Percentiles rank a stretch among this genome's conserved stretches.
These are phyloP conservation scores for Lissocephala sabroskyi DNA, from an alignment of 2,888 invertebrate genomes.

Conservation along the genomic window DNA sequence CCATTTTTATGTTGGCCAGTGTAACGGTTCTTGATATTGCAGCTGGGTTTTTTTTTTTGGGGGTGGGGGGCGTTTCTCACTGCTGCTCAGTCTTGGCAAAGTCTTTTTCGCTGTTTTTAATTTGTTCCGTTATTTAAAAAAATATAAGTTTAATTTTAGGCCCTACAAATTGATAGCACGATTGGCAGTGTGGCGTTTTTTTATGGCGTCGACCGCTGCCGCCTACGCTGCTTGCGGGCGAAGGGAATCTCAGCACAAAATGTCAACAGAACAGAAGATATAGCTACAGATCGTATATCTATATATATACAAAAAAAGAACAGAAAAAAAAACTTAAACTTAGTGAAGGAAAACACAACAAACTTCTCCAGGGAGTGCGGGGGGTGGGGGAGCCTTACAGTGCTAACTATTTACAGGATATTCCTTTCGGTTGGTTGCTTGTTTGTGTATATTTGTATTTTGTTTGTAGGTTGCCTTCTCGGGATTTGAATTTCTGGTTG, in stretches of 20 bases:
- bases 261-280: slow-evolving; percentile 28
- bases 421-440: slow-evolving; percentile 15
- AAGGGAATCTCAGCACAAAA: slow-evolving; percentile 38
- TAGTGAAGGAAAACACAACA: too few species aligned
- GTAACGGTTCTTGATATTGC: slow-evolving; percentile 14
- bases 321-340: too few species aligned
- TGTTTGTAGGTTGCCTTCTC: too few species aligned
- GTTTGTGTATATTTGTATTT: slow-evolving; percentile 3
- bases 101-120: slow-evolving; percentile 43
- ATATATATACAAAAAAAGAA: slow-evolving; percentile 12
- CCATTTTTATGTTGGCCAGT: slow-evolving; percentile 16
- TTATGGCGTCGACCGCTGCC: slow-evolving; percentile 40
- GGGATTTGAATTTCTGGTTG: slow-evolving; percentile 35
- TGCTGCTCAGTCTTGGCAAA: slow-evolving; percentile 58
- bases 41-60: slow-evolving; percentile 19
- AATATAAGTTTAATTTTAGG: slow-evolving; percentile 32
- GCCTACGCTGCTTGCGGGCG: slow-evolving; percentile 18
- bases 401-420: not conserved
- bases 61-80: too few species aligned
- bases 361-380: too few species aligned
- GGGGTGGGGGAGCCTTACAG: too few species aligned
- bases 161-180: slow-evolving; percentile 35
- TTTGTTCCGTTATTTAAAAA: slow-evolving; percentile 29
- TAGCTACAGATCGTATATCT: too few species aligned
- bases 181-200: slow-evolving; percentile 46